A percentile compares a stretch with the other conserved stretches of the same genome.
Evolutionary conservation across 2,888 invertebrate species (phyloP).

Genomic region (Hermaeophaga mercurialis): DNA sequence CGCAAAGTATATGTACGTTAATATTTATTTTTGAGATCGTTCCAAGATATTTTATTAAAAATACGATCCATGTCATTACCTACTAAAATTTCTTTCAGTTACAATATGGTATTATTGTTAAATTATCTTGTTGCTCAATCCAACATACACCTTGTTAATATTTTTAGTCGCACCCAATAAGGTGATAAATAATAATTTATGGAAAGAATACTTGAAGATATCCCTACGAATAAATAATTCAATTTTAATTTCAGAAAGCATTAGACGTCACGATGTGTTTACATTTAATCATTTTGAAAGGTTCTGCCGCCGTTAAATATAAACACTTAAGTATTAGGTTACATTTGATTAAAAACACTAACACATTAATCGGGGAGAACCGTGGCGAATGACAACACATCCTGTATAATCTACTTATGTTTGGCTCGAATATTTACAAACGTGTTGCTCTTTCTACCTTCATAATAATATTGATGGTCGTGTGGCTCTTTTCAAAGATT

Average conservation of each 20-base stretch:
- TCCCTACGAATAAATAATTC: constrained; percentile 53
- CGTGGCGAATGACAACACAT: constrained; percentile 47
- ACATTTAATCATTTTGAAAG: constrained; percentile 59
- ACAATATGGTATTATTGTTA: too few relatives aligned
- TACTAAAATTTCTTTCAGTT: too few relatives aligned
- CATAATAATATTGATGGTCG: constrained; percentile 37
- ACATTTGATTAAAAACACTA: constrained; percentile 57
- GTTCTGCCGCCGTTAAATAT: constrained; percentile 52
- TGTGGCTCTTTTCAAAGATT: constrained; percentile 18
- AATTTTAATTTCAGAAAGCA: constrained; percentile 55
- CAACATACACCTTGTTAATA: constrained; percentile 7
- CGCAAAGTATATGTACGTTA: too few relatives aligned
- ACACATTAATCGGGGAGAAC: constrained; percentile 54
- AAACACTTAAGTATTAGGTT: constrained; percentile 56
- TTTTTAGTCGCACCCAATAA: background rate
- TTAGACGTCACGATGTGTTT: constrained; percentile 52
- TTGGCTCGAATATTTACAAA: constrained; percentile 45
- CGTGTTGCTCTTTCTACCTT: constrained; percentile 37
- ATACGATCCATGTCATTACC: constrained; percentile 30
- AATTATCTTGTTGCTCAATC: too few relatives aligned
- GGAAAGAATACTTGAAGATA: constrained; percentile 47
- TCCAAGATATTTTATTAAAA: constrained; percentile 13
- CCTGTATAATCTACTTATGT: constrained; percentile 46
- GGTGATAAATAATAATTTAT: constrained; percentile 34
- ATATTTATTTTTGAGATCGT: constrained; percentile 27